phyloP scores from a whole-genome alignment of 2,797 vertebrate species.

The Morelia viridis region DNA sequence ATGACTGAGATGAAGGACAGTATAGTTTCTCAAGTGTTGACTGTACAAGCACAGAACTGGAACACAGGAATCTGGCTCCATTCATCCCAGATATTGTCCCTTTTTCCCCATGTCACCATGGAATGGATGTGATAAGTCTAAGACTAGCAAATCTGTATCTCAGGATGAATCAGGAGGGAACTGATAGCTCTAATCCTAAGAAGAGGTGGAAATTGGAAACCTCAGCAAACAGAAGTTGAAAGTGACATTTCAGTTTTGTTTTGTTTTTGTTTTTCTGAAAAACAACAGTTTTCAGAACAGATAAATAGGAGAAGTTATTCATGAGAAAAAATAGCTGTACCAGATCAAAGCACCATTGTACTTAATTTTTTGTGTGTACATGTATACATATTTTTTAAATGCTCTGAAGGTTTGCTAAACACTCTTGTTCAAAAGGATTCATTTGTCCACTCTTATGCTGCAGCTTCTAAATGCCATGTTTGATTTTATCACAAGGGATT shows the following conservation, averaged over 20 bases:
- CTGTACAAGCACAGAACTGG: not conserved
- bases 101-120: not conserved
- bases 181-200: not conserved
- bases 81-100: not conserved
- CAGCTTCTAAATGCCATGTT: not conserved
- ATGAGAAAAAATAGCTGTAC: not conserved
- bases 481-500: not conserved
- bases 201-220: not conserved
- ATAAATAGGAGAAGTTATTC: not conserved
- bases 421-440: not conserved
- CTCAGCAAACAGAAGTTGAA: not conserved
- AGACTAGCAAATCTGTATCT: not conserved
- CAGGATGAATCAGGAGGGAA: not conserved
- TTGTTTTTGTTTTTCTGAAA: not conserved
- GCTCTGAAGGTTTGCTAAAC: not conserved
- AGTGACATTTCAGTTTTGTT: not conserved
- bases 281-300: not conserved
- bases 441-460: not conserved
- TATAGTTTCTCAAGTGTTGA: not conserved
- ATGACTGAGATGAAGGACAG: conserved; percentile 45
- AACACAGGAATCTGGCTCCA: not conserved
- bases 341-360: conserved; percentile 2
- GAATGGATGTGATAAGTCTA: not conserved
- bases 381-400: conserved; percentile 14
- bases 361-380: not conserved